These are phyloP conservation scores for Lepidotrigona ventralis DNA, from an alignment of 1,140 invertebrate genomes.

Conservation along the genomic window DNA sequence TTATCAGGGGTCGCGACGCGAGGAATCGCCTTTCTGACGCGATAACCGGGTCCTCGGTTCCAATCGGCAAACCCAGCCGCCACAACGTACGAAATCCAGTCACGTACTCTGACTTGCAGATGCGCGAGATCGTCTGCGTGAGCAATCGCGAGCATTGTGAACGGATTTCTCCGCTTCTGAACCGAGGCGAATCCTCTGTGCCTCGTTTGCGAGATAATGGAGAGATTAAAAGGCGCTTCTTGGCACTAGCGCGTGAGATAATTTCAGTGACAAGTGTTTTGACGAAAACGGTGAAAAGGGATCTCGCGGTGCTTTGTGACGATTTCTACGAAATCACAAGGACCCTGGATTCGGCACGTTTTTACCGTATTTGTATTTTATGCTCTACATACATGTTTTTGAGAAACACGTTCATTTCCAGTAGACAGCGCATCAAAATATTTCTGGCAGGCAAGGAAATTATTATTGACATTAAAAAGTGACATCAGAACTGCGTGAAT, in stretches of 20 bases:
- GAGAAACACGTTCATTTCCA: no score
- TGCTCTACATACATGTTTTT: no score
- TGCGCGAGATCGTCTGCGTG: conserved; percentile 11
- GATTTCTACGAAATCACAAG: background rate
- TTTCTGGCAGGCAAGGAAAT: no score
- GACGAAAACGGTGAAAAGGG: background rate
- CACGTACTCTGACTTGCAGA: conserved; percentile 44
- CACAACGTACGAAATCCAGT: conserved; percentile 4
- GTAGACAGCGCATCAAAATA: no score
- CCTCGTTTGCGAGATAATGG: conserved; percentile 21
- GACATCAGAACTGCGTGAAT: background rate
- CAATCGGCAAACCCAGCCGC: no score
- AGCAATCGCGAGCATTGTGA: conserved; percentile 20
- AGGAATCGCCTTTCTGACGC: conserved; percentile 7
- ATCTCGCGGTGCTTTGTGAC: background rate
- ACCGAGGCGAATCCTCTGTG: background rate
- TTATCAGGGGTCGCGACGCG: background rate
- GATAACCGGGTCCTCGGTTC: background rate
- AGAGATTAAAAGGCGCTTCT: conserved; percentile 12
- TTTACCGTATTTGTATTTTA: no score
- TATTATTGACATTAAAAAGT: no score
- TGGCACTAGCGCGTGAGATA: no score
- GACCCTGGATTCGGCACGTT: background rate
- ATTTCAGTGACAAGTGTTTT: background rate
- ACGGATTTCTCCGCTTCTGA: background rate